These are phyloP conservation scores for Chrysina gloriosa DNA, from an alignment of 2,888 invertebrate genomes.

Conservation along the genomic window DNA sequence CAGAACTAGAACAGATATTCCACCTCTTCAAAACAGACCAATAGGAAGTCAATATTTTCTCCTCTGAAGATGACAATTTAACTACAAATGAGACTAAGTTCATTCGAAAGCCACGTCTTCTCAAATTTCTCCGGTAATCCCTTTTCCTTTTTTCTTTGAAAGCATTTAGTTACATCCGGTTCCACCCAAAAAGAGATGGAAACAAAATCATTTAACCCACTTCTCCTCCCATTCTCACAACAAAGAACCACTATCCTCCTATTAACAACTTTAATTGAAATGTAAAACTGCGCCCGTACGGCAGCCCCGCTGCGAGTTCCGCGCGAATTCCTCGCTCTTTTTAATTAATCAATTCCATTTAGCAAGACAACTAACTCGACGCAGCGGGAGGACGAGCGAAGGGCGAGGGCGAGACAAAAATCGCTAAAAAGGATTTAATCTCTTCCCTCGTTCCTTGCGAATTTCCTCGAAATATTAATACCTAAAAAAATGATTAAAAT, in stretches of 20 bases:
- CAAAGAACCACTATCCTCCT: not conserved
- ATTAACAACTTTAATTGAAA: not conserved
- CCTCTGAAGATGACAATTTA: too few species aligned
- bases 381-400: too few species aligned
- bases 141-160: too few species aligned
- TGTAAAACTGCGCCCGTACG: not conserved
- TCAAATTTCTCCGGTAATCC: too few species aligned
- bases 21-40: too few species aligned
- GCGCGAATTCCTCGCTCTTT: not conserved
- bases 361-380: too few species aligned
- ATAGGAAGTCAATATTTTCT: too few species aligned
- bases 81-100: too few species aligned
- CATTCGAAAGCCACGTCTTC: too few species aligned
- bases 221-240: not conserved
- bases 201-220: not conserved
- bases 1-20: too few species aligned
- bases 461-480: not conserved
- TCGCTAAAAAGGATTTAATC: slow-evolving; percentile 1
- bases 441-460: not conserved
- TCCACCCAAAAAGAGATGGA: not conserved
- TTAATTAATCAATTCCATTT: slow-evolving; percentile 20
- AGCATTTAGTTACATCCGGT: not conserved
- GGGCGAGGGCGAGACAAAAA: too few species aligned
- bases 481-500: not conserved
- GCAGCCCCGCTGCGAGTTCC: not conserved